These are phyloP conservation scores for Drosophila siamana DNA, from an alignment of 2,888 invertebrate species.

Conservation along the genomic window DNA sequence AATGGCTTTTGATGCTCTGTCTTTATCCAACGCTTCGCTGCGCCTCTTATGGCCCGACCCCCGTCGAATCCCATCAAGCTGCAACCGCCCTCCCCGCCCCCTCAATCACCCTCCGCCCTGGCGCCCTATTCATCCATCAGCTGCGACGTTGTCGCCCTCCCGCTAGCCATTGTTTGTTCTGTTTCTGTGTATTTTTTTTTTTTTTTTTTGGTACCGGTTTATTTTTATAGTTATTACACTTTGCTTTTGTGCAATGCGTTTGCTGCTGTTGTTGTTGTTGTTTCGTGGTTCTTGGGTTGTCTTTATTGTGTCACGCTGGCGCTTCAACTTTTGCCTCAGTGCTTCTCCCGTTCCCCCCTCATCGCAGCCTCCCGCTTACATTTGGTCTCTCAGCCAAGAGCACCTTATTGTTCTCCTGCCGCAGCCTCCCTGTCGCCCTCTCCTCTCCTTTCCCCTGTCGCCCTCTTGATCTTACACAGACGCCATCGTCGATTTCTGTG, in stretches of 20 bases:
- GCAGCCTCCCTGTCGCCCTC: too few species aligned
- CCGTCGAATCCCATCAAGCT: too few species aligned
- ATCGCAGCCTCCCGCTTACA: conserved; percentile 14
- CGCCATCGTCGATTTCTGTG: conserved; percentile 48
- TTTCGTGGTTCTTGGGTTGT: conserved; percentile 45
- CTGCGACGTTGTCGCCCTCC: neutral
- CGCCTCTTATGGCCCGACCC: neutral
- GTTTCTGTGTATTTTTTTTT: conserved; percentile 39
- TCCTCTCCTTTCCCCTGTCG: neutral
- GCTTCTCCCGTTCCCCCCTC: conserved; percentile 18
- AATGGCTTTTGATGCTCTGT: conserved; percentile 60
- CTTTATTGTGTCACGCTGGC: conserved; percentile 73
- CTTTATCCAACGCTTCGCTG: conserved; percentile 18
- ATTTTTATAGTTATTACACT: conserved; percentile 79
- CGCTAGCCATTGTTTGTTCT: conserved; percentile 25
- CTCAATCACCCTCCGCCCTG: neutral
- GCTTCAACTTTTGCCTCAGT: conserved; percentile 66
- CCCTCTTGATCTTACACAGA: conserved; percentile 27
- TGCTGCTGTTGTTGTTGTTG: conserved; percentile 28
- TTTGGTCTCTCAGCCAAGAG: conserved; percentile 46
- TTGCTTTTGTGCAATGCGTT: conserved; percentile 54
- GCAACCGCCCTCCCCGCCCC: too few species aligned
- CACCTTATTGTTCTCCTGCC: conserved; percentile 73
- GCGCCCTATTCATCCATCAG: neutral
- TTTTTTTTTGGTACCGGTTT: conserved; percentile 58